Evolutionary conservation across 2,797 vertebrate genomes (phyloP).

Genomic region (Rallus crepitans): DNA sequence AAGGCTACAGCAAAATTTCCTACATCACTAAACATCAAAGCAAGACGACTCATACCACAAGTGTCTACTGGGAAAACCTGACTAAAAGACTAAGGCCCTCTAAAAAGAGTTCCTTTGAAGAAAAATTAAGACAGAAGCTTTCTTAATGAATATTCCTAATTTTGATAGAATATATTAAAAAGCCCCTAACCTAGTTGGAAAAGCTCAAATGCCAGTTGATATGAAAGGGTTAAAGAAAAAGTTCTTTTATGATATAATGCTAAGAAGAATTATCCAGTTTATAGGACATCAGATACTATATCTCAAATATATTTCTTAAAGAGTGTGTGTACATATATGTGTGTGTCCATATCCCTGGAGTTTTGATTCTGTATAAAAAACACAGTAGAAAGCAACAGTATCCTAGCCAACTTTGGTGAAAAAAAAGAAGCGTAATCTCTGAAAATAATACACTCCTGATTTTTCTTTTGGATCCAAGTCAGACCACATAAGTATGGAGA

Average conservation of each 20-base stretch:
- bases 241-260: neutral
- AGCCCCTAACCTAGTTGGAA: neutral
- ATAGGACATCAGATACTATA: neutral
- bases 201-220: neutral
- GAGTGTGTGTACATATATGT: too few relatives aligned
- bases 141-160: neutral
- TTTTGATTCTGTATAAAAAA: neutral
- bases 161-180: neutral
- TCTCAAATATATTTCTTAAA: neutral
- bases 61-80: neutral
- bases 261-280: neutral
- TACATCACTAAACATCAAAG: neutral
- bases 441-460: neutral
- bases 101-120: neutral
- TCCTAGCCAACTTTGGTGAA: neutral
- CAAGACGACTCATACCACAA: neutral
- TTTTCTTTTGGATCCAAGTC: slow-evolving; percentile 19
- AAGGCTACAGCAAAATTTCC: neutral
- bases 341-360: neutral
- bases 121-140: neutral
- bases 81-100: neutral
- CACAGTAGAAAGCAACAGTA: neutral
- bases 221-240: neutral
- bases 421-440: neutral
- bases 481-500: slow-evolving; percentile 2